Evolutionary conservation across 35 echinoderm and acorn worm species (phyloP).

Genomic region (Acanthaster planci): DNA sequence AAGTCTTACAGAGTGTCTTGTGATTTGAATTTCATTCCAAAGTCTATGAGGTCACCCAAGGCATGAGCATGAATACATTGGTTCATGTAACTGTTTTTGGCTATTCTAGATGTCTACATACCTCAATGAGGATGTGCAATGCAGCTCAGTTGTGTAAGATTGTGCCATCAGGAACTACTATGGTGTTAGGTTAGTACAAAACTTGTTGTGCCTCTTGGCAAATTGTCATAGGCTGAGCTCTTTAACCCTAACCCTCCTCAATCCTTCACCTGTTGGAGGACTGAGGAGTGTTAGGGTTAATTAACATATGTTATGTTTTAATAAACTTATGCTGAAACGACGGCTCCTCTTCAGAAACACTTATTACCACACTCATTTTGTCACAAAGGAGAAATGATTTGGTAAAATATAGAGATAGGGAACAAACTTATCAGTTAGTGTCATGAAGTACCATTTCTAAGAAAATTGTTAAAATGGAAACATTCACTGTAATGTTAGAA

Average conservation of each 20-base stretch:
- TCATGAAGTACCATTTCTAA: too few relatives aligned
- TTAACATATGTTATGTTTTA: neutral
- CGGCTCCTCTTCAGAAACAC: neutral
- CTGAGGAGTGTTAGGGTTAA: too few relatives aligned
- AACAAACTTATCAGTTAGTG: too few relatives aligned
- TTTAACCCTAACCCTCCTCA: too few relatives aligned
- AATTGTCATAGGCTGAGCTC: neutral
- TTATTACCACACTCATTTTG: neutral
- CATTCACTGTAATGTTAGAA: too few relatives aligned
- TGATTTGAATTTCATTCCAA: neutral
- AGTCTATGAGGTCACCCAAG: too few relatives aligned
- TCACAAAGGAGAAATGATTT: neutral
- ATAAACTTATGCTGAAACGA: too few relatives aligned
- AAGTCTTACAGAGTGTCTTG: neutral
- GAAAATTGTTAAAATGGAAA: too few relatives aligned
- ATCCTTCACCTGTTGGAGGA: too few relatives aligned
- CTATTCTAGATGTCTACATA: slow-evolving; percentile 23
- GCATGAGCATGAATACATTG: too few relatives aligned
- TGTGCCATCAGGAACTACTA: slow-evolving; percentile 9
- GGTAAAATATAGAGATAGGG: neutral
- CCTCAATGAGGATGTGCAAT: slow-evolving; percentile 37
- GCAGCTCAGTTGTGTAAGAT: slow-evolving; percentile 22
- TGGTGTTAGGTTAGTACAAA: slow-evolving; percentile 20
- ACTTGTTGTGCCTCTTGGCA: neutral
- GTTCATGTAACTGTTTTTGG: neutral